These are phyloP conservation scores for Globodera rostochiensis DNA, from an alignment of 1,140 invertebrate genomes.

Conservation along the genomic window DNA sequence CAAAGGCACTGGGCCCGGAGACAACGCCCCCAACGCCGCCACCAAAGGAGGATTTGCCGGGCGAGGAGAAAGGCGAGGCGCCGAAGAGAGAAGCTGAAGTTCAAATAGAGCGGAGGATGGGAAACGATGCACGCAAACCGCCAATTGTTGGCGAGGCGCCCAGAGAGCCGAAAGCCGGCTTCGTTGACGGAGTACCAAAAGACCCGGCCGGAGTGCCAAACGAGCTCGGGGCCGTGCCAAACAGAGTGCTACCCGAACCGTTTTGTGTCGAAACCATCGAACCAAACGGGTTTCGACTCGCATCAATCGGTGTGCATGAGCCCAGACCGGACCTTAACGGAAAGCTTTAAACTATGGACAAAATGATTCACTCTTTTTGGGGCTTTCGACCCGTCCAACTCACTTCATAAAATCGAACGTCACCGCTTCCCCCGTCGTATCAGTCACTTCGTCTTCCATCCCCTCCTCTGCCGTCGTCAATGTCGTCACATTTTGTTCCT, in stretches of 20 bases:
- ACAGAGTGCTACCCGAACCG: background rate
- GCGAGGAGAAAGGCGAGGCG: slow-evolving; percentile 1
- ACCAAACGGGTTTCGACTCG: slow-evolving; percentile 26
- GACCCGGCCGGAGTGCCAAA: slow-evolving; percentile 10
- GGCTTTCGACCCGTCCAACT: background rate
- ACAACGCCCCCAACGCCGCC: background rate
- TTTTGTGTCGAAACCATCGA: slow-evolving; percentile 7
- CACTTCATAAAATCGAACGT: slow-evolving; percentile 24
- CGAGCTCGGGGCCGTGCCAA: slow-evolving; percentile 10
- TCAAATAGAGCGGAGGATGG: background rate
- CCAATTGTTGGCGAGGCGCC: background rate
- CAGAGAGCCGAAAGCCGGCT: slow-evolving; percentile 8
- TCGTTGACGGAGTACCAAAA: slow-evolving; percentile 14
- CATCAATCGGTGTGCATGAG: slow-evolving; percentile 2
- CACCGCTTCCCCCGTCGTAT: background rate
- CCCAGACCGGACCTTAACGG: slow-evolving; percentile 15
- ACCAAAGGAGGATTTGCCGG: slow-evolving; percentile 13
- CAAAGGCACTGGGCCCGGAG: slow-evolving; percentile 15
- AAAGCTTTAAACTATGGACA: slow-evolving; percentile 3
- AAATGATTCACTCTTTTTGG: background rate
- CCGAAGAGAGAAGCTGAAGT: background rate
- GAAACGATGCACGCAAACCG: background rate
- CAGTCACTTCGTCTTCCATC: slow-evolving; percentile 28
- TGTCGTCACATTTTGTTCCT: background rate
- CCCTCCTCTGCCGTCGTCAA: slow-evolving; percentile 15